phyloP scores from a whole-genome alignment of 2,113 vertebrate species.

The Istiophorus platypterus region DNA sequence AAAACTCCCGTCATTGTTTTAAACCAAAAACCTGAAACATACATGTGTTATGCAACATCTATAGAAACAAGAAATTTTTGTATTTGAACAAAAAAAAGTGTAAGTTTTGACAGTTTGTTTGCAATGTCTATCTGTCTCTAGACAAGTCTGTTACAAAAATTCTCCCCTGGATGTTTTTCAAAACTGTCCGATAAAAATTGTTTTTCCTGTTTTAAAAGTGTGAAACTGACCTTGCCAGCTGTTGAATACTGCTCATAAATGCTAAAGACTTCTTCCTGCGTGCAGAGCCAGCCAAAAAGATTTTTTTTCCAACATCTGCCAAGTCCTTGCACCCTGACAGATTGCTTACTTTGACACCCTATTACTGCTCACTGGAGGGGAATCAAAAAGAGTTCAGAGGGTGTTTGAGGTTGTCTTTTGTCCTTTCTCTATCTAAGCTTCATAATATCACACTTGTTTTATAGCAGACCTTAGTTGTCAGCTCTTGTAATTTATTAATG shows the following conservation, averaged over 20 bases:
- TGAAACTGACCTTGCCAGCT: slow-evolving; percentile 47
- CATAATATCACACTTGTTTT: slow-evolving; percentile 31
- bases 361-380: slow-evolving; percentile 48
- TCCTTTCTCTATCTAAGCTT: slow-evolving; percentile 28
- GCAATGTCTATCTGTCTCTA: not conserved
- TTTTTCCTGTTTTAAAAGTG: slow-evolving; percentile 47
- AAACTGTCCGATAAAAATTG: slow-evolving; percentile 50
- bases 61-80: not conserved
- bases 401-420: slow-evolving; percentile 33
- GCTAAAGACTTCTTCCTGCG: slow-evolving; percentile 30
- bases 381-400: slow-evolving; percentile 50
- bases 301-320: slow-evolving; percentile 47
- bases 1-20: no score
- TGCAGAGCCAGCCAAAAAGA: slow-evolving; percentile 45
- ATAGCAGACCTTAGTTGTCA: slow-evolving; percentile 1
- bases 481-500: slow-evolving; percentile 9
- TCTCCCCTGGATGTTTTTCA: slow-evolving; percentile 14
- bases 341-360: slow-evolving; percentile 71
- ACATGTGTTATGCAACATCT: slow-evolving; percentile 1
- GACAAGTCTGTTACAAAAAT: slow-evolving; percentile 13
- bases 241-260: slow-evolving; percentile 40
- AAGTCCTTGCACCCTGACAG: slow-evolving; percentile 60
- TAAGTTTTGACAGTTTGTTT: not conserved
- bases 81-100: not conserved
- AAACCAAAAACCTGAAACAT: not conserved